A percentile compares a stretch with the other conserved stretches of the same genome.
phyloP scores from a whole-genome alignment of 2,113 vertebrate genomes.

The Notiomystis cincta region DNA sequence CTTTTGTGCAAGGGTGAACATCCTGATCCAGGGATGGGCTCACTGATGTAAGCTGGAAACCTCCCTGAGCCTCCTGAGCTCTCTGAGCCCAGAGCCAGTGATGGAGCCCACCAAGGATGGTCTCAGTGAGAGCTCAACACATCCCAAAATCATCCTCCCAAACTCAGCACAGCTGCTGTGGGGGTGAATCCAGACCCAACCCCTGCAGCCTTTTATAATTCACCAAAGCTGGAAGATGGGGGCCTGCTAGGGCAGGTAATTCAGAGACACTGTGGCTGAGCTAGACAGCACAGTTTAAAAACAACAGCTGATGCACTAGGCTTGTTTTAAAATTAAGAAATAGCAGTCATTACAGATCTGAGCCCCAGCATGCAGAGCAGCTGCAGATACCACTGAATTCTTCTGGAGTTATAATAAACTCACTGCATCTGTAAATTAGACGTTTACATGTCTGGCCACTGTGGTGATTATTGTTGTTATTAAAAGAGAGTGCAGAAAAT shows the following conservation, averaged over 20 bases:
- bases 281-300: neutral
- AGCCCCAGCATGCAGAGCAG: neutral
- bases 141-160: neutral
- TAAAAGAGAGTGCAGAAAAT: neutral
- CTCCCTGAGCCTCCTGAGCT: neutral
- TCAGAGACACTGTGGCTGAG: neutral
- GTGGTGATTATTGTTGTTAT: neutral
- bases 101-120: neutral
- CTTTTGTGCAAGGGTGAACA: neutral
- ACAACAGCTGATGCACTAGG: neutral
- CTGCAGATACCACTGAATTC: neutral
- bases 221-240: neutral
- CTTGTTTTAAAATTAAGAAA: neutral
- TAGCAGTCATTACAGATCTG: neutral
- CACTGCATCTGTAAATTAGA: neutral
- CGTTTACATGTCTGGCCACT: neutral
- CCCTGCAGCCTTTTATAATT: neutral
- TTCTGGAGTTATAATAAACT: neutral
- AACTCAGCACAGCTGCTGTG: neutral
- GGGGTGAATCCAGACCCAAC: neutral
- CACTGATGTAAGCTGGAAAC: neutral
- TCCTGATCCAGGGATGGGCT: neutral
- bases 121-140: neutral
- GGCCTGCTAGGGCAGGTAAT: neutral
- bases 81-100: neutral